phyloP scores from a whole-genome alignment of 2,797 vertebrate species.

The Arnoldichthys spilopterus region DNA sequence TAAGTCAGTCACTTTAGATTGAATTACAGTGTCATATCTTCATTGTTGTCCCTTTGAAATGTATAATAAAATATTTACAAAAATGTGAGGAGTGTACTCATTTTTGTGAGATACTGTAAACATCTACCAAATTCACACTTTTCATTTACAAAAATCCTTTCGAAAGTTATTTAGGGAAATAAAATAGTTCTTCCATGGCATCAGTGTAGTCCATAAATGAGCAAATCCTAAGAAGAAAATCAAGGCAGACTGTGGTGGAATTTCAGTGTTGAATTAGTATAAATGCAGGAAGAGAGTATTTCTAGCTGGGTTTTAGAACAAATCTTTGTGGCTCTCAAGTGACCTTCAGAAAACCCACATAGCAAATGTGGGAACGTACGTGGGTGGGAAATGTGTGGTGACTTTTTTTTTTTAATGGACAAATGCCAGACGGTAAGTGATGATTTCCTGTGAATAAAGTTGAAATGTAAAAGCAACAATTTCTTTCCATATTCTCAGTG shows the following conservation, averaged over 20 bases:
- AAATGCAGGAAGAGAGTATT: neutral
- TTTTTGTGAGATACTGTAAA: no score
- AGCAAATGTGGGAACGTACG: conserved; percentile 24
- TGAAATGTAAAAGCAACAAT: conserved; percentile 5
- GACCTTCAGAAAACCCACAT: conserved; percentile 16
- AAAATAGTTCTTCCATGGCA: no score
- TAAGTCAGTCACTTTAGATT: no score
- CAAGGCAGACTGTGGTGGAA: neutral
- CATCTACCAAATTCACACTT: no score
- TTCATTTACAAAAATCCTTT: no score
- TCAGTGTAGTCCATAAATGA: neutral
- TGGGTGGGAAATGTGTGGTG: conserved; percentile 23
- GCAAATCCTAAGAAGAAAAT: neutral
- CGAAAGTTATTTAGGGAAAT: no score
- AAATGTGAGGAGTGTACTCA: no score
- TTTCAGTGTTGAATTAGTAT: neutral
- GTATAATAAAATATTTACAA: no score
- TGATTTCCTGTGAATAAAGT: conserved; percentile 35
- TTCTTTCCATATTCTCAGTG: conserved; percentile 28
- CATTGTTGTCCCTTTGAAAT: no score
- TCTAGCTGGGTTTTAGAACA: neutral
- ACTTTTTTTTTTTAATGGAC: conserved; percentile 8
- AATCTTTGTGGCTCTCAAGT: conserved; percentile 27
- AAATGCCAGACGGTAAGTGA: conserved; percentile 22
- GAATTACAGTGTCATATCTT: no score